Base-by-base conservation (phyloP, 2,113 vertebrate species). In the Sinocyclocheilus grahami region DNA sequence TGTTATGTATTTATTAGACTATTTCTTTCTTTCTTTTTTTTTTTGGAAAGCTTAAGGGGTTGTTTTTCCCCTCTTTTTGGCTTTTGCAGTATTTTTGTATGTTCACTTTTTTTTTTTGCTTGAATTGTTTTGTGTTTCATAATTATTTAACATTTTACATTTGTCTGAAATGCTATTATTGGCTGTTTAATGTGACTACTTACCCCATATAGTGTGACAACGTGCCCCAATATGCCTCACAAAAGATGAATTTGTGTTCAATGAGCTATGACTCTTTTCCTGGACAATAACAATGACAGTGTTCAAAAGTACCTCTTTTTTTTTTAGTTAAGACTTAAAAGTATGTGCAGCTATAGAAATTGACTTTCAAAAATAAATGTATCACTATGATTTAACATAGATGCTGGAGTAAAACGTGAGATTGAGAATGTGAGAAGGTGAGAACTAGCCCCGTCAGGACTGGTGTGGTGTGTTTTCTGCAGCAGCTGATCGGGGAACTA, bases 401-500 rank as follows among this genome's bases (percentile, higher is more conserved):
- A 55, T 55, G 22, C 33, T 39, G 1, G 3, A 39, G 39, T n/a
- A 10, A 46, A 46, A 10, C 27, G 27, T 27, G 27, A 27, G 27
- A 27, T 27, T 27, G 27, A 27, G 27, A 27, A 27, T 27, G 27
- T 27, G 27, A 27, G 27, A 46, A 46, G 10, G 42, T 46, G 67
- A 37, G 30, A 71, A 37, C 24, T 65, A 65, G 11, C 24, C 24
- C 33, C 53, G 39, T 65, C 37, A 84, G 62, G 72, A 86, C 60
- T 20, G 46, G 39, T 42, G 39, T 46, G 42, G 9, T 46, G 42
- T 46, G 42, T 46, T 46, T 46, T 46, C 42, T 46, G 81, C 78
- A 80, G 39, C n/a, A 83, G 85, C 58, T 81, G 84, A 74, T 62
- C 27, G 84, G 85, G 78, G 78, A 86, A 88, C 90, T 65, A 92